A percentile compares a stretch with the other conserved stretches of the same genome.
Evolutionary conservation across 2,797 vertebrate species (phyloP).

Genomic region (Sus cebifrons): DNA sequence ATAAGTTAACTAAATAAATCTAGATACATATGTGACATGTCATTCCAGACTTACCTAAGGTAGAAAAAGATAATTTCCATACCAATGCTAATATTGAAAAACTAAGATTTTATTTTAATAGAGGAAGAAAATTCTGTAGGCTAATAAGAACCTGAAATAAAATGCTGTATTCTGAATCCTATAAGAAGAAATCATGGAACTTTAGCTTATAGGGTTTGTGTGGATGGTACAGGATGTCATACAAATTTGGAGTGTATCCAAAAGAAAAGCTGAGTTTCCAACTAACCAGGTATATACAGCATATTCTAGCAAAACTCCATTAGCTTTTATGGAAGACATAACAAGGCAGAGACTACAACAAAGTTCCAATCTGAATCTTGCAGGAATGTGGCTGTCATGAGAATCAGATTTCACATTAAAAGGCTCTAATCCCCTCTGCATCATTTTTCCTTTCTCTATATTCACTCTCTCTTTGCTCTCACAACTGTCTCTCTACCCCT

Average conservation of each 20-base stretch:
- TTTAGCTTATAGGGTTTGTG: background rate
- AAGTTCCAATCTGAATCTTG: slow-evolving; percentile 3
- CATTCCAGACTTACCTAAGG: slow-evolving; percentile 1
- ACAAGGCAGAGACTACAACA: slow-evolving; percentile 8
- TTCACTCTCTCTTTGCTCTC: background rate
- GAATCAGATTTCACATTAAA: slow-evolving; percentile 33
- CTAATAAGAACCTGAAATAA: slow-evolving; percentile 7
- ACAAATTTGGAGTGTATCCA: slow-evolving; percentile 3
- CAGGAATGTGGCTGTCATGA: background rate
- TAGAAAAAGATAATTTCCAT: slow-evolving; percentile 35
- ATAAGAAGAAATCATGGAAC: background rate
- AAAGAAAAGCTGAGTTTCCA: slow-evolving; percentile 50
- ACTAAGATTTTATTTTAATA: slow-evolving; percentile 49
- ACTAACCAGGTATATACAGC: background rate
- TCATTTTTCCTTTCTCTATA: background rate
- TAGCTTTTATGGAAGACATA: background rate
- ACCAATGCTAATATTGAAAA: background rate
- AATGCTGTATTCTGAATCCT: background rate
- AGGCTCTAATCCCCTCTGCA: background rate
- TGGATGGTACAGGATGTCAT: background rate
- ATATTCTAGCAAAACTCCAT: background rate
- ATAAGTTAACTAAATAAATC: background rate
- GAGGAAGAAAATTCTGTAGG: slow-evolving; percentile 37
- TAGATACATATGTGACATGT: background rate
- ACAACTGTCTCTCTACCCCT: background rate